A percentile compares a stretch with the other conserved stretches of the same genome.
phyloP scores from a whole-genome alignment of 2,888 invertebrate species.

The Microchrysa polita region DNA sequence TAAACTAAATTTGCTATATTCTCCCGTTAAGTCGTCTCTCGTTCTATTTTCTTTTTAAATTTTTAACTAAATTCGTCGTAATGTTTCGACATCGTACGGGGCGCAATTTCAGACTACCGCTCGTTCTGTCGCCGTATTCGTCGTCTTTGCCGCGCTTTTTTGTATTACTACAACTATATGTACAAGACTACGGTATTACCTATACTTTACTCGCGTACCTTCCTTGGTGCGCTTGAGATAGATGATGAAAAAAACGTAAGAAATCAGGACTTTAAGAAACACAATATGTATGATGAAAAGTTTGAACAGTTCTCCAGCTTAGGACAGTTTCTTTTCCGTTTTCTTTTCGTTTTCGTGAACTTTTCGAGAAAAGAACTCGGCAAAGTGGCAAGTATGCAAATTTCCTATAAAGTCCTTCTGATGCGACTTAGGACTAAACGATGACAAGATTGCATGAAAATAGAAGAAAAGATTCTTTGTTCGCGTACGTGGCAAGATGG shows the following conservation, averaged over 20 bases:
- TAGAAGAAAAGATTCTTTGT: not conserved
- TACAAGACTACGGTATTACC: constrained; percentile 29
- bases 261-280: not conserved
- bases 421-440: constrained; percentile 48
- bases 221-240: not conserved
- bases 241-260: not conserved
- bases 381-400: constrained; percentile 49
- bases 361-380: constrained; percentile 14
- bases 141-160: not conserved
- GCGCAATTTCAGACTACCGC: not conserved
- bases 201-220: not conserved
- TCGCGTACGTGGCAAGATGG: no score
- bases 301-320: constrained; percentile 12
- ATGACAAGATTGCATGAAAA: constrained; percentile 10
- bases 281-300: constrained; percentile 1
- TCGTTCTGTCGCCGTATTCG: no score
- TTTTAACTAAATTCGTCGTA: constrained; percentile 20
- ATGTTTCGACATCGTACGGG: not conserved
- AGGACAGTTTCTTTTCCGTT: constrained; percentile 31
- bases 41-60: constrained; percentile 27
- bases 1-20: constrained; percentile 49
- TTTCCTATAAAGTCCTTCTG: constrained; percentile 45
- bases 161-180: constrained; percentile 24
- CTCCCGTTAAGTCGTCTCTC: constrained; percentile 24
- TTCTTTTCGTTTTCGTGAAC: constrained; percentile 32